Percentiles rank a stretch among this genome's conserved stretches.
phyloP scores from a whole-genome alignment of 2,113 vertebrate species.

The Sterna hirundo region DNA sequence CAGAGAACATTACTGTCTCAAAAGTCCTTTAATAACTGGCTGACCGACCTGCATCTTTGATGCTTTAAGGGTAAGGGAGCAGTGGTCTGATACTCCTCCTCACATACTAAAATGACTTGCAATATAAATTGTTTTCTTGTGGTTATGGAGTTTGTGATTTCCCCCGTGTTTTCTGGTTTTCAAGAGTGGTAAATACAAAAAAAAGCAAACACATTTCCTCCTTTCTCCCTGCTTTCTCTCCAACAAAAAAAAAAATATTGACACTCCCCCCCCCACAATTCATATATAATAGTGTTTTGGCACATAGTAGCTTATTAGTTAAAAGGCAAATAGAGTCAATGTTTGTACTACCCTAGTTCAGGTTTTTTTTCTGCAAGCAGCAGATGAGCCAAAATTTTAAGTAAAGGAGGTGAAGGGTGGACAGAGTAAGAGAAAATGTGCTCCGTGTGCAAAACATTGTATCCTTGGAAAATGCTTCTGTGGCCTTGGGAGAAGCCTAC shows the following conservation, averaged over 20 bases:
- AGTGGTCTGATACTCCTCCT: neutral
- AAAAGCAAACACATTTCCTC: neutral
- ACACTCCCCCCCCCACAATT: rapidly evolving
- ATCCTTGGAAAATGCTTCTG: neutral
- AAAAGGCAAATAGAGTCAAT: neutral
- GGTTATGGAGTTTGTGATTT: neutral
- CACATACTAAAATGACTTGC: neutral
- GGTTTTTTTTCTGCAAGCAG: neutral
- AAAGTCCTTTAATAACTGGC: neutral
- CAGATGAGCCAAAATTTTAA: neutral
- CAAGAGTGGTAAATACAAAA: neutral
- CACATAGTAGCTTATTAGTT: neutral
- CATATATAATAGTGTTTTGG: neutral
- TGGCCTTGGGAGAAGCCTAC: neutral
- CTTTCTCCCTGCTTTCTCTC: neutral
- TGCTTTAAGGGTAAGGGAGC: neutral
- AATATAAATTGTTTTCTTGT: neutral
- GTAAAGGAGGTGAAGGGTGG: neutral
- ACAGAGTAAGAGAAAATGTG: neutral
- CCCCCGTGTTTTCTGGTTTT: neutral
- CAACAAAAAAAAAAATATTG: neutral
- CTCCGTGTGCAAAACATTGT: neutral
- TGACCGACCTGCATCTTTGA: neutral
- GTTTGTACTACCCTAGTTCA: neutral
- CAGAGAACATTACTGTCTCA: neutral